phyloP scores from a whole-genome alignment of 2,888 invertebrate genomes.

The Maniola hyperantus region DNA sequence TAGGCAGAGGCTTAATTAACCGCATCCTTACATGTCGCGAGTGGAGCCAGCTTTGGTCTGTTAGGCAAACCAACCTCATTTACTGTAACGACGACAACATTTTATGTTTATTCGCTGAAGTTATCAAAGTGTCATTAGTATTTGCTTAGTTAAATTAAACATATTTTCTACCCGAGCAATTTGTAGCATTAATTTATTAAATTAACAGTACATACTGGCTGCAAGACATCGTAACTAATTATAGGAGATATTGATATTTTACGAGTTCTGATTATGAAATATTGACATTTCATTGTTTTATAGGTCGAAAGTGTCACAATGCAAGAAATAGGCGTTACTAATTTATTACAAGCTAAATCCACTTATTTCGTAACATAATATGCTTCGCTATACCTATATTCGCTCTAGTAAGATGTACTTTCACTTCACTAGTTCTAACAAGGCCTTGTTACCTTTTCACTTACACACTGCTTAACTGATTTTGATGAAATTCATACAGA shows the following conservation, averaged over 20 bases:
- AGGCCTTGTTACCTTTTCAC: too few relatives aligned
- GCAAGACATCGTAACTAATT: background rate
- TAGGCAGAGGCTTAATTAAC: slow-evolving; percentile 72
- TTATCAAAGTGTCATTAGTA: slow-evolving; percentile 10
- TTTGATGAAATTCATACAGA: too few relatives aligned
- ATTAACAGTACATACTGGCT: background rate
- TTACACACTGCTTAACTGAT: too few relatives aligned
- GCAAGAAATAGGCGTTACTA: slow-evolving; percentile 22
- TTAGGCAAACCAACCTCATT: slow-evolving; percentile 43
- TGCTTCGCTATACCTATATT: slow-evolving; percentile 27
- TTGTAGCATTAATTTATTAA: background rate
- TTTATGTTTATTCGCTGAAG: slow-evolving; percentile 25
- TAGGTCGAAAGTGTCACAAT: slow-evolving; percentile 11
- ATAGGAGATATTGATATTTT: slow-evolving; percentile 12
- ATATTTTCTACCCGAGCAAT: background rate
- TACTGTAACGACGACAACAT: slow-evolving; percentile 27
- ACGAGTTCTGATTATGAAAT: slow-evolving; percentile 9
- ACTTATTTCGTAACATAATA: slow-evolving; percentile 36
- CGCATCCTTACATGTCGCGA: slow-evolving; percentile 66
- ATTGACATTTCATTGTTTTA: slow-evolving; percentile 21
- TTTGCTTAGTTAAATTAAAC: slow-evolving; percentile 12
- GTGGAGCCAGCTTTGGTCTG: slow-evolving; percentile 46
- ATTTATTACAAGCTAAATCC: slow-evolving; percentile 26
- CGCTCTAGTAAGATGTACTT: slow-evolving; percentile 25
- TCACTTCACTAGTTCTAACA: slow-evolving; percentile 22